These are phyloP conservation scores for Morone saxatilis DNA, from an alignment of 2,113 vertebrate genomes.

Conservation along the genomic window DNA sequence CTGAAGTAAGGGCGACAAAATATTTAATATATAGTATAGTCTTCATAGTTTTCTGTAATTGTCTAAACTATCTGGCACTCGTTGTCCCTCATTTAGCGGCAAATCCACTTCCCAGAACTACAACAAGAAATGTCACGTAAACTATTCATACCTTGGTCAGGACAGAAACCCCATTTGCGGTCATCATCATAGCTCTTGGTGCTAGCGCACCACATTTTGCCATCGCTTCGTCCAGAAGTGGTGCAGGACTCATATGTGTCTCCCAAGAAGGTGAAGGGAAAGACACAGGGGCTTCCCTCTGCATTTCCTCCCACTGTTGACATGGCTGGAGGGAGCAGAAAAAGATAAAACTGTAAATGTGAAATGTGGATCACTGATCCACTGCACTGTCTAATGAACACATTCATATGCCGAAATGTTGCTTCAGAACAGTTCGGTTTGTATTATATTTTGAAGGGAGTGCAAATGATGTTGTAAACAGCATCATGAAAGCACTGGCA, in stretches of 20 bases:
- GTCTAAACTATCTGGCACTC: background rate
- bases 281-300: slow-evolving; percentile 92
- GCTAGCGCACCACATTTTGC: slow-evolving; percentile 92
- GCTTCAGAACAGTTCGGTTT: slow-evolving; percentile 27
- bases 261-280: slow-evolving; percentile 95
- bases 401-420: slow-evolving; percentile 20
- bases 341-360: slow-evolving; percentile 1
- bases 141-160: slow-evolving; percentile 91
- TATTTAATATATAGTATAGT: background rate
- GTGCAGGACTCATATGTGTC: slow-evolving; percentile 93
- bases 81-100: background rate
- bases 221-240: slow-evolving; percentile 90
- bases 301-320: slow-evolving; percentile 96
- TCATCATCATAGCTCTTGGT: slow-evolving; percentile 94
- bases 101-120: background rate
- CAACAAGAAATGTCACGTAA: background rate
- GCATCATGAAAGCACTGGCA: slow-evolving; percentile 61
- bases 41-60: background rate
- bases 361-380: background rate
- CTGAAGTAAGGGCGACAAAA: background rate
- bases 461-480: slow-evolving; percentile 44
- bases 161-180: slow-evolving; percentile 98
- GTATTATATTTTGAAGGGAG: slow-evolving; percentile 43
- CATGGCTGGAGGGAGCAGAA: slow-evolving; percentile 86
- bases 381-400: slow-evolving; percentile 1